Evolutionary conservation across 1,140 invertebrate genomes (phyloP).

Genomic region (Pectinophora gossypiella): DNA sequence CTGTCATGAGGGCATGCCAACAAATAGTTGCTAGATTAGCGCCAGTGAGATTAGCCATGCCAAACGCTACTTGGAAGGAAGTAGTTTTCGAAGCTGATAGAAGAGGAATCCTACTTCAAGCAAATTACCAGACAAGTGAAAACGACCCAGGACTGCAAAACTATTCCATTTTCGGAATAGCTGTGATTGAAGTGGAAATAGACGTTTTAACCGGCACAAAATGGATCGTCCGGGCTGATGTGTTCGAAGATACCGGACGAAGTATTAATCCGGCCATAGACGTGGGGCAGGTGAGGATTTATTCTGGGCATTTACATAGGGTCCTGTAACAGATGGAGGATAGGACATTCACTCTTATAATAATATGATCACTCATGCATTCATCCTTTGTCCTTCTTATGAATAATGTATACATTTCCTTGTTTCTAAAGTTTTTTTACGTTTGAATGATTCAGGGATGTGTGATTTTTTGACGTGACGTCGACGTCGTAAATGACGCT

Average conservation of each 20-base stretch:
- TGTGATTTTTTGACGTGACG: too few relatives aligned
- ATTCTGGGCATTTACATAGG: too few relatives aligned
- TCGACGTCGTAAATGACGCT: too few relatives aligned
- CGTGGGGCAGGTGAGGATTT: conserved; percentile 80
- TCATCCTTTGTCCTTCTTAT: too few relatives aligned
- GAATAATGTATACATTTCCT: too few relatives aligned
- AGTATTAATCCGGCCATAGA: conserved; percentile 85
- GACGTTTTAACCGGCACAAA: conserved; percentile 28
- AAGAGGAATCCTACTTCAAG: conserved; percentile 24
- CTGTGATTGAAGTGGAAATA: conserved; percentile 24
- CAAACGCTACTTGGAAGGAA: conserved; percentile 78
- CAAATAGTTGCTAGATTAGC: conserved; percentile 77
- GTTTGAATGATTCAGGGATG: too few relatives aligned
- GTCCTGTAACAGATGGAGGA: too few relatives aligned
- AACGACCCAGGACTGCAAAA: conserved; percentile 20
- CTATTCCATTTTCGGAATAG: conserved; percentile 25
- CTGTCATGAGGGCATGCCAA: conserved; percentile 80
- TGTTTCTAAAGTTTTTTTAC: too few relatives aligned
- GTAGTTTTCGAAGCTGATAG: conserved; percentile 74
- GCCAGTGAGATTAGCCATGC: conserved; percentile 77
- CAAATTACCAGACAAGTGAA: conserved; percentile 19
- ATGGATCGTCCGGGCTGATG: conserved; percentile 55
- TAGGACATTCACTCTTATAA: too few relatives aligned
- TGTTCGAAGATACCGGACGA: conserved; percentile 83
- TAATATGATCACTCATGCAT: too few relatives aligned